Evolutionary conservation across 2,888 invertebrate species (phyloP).

Genomic region (Xylophagus ater): DNA sequence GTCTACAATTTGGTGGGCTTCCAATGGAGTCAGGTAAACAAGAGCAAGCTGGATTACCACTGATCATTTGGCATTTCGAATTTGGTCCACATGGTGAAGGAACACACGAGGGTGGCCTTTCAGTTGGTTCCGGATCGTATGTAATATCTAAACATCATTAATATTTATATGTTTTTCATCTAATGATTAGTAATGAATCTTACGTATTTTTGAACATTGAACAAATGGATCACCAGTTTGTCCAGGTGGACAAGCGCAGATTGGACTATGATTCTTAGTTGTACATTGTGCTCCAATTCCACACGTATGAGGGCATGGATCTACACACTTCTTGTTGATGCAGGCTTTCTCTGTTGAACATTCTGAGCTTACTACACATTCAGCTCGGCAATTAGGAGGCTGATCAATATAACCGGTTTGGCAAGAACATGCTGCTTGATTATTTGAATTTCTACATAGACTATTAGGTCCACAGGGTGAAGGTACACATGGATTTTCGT

Average conservation of each 20-base stretch:
- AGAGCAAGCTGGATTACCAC: slow-evolving; percentile 64
- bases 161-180: slow-evolving; percentile 2
- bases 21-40: slow-evolving; percentile 69
- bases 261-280: slow-evolving; percentile 75
- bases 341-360: slow-evolving; percentile 74
- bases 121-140: slow-evolving; percentile 40
- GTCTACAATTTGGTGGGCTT: slow-evolving; percentile 66
- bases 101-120: slow-evolving; percentile 60
- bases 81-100: slow-evolving; percentile 80
- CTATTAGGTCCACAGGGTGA: slow-evolving; percentile 83
- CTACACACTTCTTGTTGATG: slow-evolving; percentile 71
- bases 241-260: slow-evolving; percentile 75
- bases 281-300: slow-evolving; percentile 75
- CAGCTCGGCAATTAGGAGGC: slow-evolving; percentile 72
- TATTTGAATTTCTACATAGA: slow-evolving; percentile 66
- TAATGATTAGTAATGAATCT: slow-evolving; percentile 28
- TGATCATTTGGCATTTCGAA: slow-evolving; percentile 63
- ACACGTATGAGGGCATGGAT: slow-evolving; percentile 80
- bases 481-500: slow-evolving; percentile 64
- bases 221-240: slow-evolving; percentile 80
- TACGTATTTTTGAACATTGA: slow-evolving; percentile 58
- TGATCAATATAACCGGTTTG: slow-evolving; percentile 64
- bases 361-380: slow-evolving; percentile 79
- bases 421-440: slow-evolving; percentile 77
- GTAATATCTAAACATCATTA: slow-evolving; percentile 20